These are phyloP conservation scores for Chrysemys picta DNA, from an alignment of 2,113 vertebrate species.

Conservation along the genomic window DNA sequence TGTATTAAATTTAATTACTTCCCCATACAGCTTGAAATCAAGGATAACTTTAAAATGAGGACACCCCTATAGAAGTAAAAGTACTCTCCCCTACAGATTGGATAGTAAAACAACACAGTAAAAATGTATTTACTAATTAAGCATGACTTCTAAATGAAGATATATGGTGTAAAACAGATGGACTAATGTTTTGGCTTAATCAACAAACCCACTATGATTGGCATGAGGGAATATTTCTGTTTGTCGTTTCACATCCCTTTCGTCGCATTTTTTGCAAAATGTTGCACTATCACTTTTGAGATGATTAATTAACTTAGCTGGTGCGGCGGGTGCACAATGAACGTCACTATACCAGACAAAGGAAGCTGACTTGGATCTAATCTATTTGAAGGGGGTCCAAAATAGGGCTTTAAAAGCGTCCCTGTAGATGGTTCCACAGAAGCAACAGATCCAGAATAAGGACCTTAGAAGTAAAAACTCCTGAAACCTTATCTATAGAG, in stretches of 20 bases:
- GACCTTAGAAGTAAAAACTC: slow-evolving; percentile 9
- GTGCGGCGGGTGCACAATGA: neutral
- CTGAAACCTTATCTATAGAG: neutral
- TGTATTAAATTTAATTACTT: slow-evolving; percentile 42
- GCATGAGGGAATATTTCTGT: slow-evolving; percentile 31
- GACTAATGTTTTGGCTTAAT: slow-evolving; percentile 29
- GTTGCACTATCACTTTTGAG: slow-evolving; percentile 13
- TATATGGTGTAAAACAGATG: slow-evolving; percentile 45
- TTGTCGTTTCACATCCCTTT: slow-evolving; percentile 10
- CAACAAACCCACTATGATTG: slow-evolving; percentile 42
- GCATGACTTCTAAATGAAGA: slow-evolving; percentile 35
- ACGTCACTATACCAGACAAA: slow-evolving; percentile 17
- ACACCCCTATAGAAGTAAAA: slow-evolving; percentile 26
- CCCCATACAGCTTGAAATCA: slow-evolving; percentile 33
- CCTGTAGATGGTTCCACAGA: neutral
- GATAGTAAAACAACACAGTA: slow-evolving; percentile 11
- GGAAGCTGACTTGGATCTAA: slow-evolving; percentile 33
- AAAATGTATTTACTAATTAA: slow-evolving; percentile 13
- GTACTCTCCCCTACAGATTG: neutral
- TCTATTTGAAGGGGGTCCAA: neutral
- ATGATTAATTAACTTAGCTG: slow-evolving; percentile 22
- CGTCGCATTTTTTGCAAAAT: neutral
- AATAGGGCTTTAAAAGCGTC: neutral
- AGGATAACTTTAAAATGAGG: slow-evolving; percentile 50
- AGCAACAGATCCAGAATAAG: slow-evolving; percentile 6